Evolutionary conservation across 2,797 vertebrate genomes (phyloP).

Genomic region (Enteromius paludinosus): DNA sequence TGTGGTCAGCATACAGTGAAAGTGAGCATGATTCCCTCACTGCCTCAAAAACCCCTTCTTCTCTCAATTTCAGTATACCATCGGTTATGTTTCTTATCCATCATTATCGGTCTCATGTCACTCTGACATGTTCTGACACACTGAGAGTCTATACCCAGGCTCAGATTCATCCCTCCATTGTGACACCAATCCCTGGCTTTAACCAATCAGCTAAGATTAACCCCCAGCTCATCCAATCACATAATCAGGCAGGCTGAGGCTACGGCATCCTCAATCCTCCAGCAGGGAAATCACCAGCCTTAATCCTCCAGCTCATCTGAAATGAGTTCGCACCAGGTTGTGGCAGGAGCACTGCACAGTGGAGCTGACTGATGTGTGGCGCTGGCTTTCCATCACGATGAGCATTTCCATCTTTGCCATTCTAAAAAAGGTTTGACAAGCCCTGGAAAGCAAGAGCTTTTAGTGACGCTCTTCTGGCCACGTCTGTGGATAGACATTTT

Average conservation of each 20-base stretch:
- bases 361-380: constrained; percentile 1
- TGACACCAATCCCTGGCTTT: constrained; percentile 43
- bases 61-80: neutral
- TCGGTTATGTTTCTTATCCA: constrained; percentile 24
- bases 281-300: constrained; percentile 70
- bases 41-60: neutral
- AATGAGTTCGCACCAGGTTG: constrained; percentile 70
- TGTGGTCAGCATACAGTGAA: neutral
- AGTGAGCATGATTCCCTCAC: neutral
- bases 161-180: constrained; percentile 30
- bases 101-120: constrained; percentile 31
- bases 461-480: constrained; percentile 7
- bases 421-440: constrained; percentile 34
- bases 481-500: neutral
- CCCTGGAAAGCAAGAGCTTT: constrained; percentile 19
- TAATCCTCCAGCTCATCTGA: constrained; percentile 70
- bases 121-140: constrained; percentile 36
- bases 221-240: constrained; percentile 50
- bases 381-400: constrained; percentile 29
- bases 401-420: constrained; percentile 38
- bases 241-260: constrained; percentile 64
- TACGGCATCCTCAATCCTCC: constrained; percentile 64
- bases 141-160: constrained; percentile 18
- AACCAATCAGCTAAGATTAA: constrained; percentile 48
- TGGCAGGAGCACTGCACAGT: constrained; percentile 57